Base-by-base conservation (phyloP, 2,113 vertebrate species). In the Aptenodytes patagonicus region DNA sequence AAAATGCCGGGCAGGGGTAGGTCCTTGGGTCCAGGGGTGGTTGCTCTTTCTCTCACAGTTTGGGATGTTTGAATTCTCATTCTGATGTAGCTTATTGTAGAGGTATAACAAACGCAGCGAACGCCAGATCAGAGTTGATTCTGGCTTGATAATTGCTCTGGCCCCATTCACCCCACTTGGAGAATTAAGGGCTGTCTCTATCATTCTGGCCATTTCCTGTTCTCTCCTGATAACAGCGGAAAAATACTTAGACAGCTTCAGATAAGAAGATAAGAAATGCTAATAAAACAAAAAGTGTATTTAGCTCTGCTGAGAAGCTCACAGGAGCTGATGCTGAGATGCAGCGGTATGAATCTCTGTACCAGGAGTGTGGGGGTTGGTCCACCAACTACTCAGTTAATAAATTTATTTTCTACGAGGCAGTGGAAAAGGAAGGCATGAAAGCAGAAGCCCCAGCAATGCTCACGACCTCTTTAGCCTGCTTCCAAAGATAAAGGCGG, bases 201-300 rank as follows among this genome's bases (percentile, higher is more conserved):
- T 64, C 36, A 40, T 28, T 46, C 66, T 68, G 90, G 89, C 54
- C 78, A 62, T 83, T 94, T 97, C 95, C 91, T 78, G 65, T 14
- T 83, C 88, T 96, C 76, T 95, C 64, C 82, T 65, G 81, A 90
- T 96, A 95, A 95, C 71, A 64, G 65, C 1, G 13, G 47, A 90
- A 96, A 95, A 95, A 94, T 80, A 84, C 87, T 83, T 60, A 31
- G 57, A 73, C n/a, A 75, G 75, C 60, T 97, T 84, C 72, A 93
- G 87, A 85, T 68, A 92, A 94, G 87, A 87, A 94, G 90, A 89
- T 80, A 96, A 90, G 83, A 94, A 64, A 90, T 47, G 29, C 65
- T 92, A 92, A 85, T 89, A 81, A 95, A 97, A 91, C 80, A 97
- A 91, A 58, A 96, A 84, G 16, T 76, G 49, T 57, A 83, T 80